Evolutionary conservation across 2,113 vertebrate genomes (phyloP).

Genomic region (Gasterosteus aculeatus): DNA sequence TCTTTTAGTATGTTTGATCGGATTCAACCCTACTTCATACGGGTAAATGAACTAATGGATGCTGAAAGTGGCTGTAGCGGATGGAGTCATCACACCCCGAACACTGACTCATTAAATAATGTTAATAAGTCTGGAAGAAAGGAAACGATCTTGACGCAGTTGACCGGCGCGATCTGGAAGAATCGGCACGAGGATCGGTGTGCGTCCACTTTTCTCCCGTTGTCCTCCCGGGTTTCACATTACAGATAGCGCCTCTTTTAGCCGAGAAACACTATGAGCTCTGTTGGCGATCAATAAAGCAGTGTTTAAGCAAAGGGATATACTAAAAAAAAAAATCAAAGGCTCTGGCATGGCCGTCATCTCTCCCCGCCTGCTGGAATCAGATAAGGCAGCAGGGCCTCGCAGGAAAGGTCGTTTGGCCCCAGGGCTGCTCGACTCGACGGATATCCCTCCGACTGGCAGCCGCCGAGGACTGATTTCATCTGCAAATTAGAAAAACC

Average conservation of each 20-base stretch:
- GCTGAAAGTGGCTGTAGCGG: background rate
- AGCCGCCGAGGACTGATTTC: conserved; percentile 52
- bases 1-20: conserved; percentile 13
- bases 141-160: conserved; percentile 22
- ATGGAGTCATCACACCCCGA: conserved; percentile 7
- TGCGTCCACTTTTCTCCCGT: conserved; percentile 38
- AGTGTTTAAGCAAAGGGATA: conserved; percentile 61
- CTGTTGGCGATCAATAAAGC: conserved; percentile 73
- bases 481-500: conserved; percentile 63
- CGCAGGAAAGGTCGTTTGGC: conserved; percentile 64
- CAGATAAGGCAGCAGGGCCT: conserved; percentile 72
- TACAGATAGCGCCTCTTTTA: conserved; percentile 56
- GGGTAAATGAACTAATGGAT: background rate
- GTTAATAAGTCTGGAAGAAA: background rate
- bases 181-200: conserved; percentile 57
- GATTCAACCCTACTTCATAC: conserved; percentile 10
- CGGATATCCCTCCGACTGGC: conserved; percentile 57
- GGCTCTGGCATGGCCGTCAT: conserved; percentile 68
- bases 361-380: conserved; percentile 69
- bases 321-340: conserved; percentile 67
- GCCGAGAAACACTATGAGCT: conserved; percentile 63
- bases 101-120: conserved; percentile 1
- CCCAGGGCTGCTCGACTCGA: conserved; percentile 61
- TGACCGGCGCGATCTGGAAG: conserved; percentile 29
- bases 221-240: conserved; percentile 62